phyloP scores from a whole-genome alignment of 2,797 vertebrate genomes.

The Pseudopleuronectes americanus region DNA sequence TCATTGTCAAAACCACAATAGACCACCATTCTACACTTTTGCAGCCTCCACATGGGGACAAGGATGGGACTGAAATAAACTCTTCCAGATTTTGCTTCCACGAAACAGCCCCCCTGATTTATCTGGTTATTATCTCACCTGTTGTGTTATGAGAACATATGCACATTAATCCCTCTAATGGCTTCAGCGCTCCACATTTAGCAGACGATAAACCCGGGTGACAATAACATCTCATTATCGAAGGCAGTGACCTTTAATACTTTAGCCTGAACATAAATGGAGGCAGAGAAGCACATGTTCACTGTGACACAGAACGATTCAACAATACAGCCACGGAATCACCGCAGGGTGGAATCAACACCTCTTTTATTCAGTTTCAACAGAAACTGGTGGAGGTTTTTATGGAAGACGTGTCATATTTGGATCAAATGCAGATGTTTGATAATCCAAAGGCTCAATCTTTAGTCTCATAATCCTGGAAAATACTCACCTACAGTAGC shows the following conservation, averaged over 20 bases:
- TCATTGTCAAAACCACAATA: constrained; percentile 1
- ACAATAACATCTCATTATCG: constrained; percentile 46
- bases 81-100: constrained; percentile 1
- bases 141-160: constrained; percentile 32
- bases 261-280: constrained; percentile 6
- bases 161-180: constrained; percentile 60
- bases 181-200: constrained; percentile 6
- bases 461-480: not conserved
- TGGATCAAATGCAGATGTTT: not conserved
- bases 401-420: not conserved
- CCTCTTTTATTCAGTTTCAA: not conserved
- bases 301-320: constrained; percentile 7
- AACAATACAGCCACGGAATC: not conserved
- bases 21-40: no score
- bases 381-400: not conserved
- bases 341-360: not conserved
- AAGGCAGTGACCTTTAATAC: constrained; percentile 40
- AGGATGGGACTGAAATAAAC: not conserved
- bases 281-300: constrained; percentile 40
- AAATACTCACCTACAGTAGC: no score
- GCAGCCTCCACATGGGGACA: not conserved
- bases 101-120: constrained; percentile 3
- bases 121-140: constrained; percentile 24
- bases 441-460: not conserved
- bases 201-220: constrained; percentile 43